Evolutionary conservation across 1,140 invertebrate genomes (phyloP), one percentile per base, ranked within the genome.

Genomic region (Coelopa frigida): DNA sequence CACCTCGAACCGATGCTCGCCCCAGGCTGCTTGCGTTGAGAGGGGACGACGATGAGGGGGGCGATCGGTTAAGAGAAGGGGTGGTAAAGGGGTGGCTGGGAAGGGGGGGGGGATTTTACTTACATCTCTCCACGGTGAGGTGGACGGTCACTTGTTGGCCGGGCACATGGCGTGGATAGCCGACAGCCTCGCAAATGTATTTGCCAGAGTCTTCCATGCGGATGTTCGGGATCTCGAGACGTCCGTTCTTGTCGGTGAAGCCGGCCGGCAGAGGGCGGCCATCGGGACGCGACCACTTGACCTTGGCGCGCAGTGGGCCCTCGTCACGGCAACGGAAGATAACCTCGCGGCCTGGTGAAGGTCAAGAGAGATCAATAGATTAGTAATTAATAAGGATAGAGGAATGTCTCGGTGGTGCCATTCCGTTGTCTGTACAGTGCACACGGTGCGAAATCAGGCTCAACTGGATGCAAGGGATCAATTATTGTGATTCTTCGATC

Each of bases 241-340:
- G 79, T 43, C 89, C 89, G 42, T 81, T 79, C 17, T 71, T 70
- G 57, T 90, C 85, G 12, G 71, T 73, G 14, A 81, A 81, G 17
- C 82, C 83, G 1, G 77, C 66, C 26, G 89, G 89, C 24, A 94
- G 58, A 1, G 82, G 77, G 21, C 75, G 66, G 23, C 82, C 81
- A 46, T 83, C 81, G 36, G 78, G 81, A 45, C 86, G 76, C 0
- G 74, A 57, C 89, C 89, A 93, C 22, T 75, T 75, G 12, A 94
- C 89, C 46, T 75, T 76, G 20, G 84, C 82, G 39, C 89, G 74
- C 14, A 79, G 61, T 0, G 76, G 75, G 44, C 91, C 85, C 73
- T 94, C 89, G 67, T 94, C 91, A 52, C 90, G 81, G 61, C 90
- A 94, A 72, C 88, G 85, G 74, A 93, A 89, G 7, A 92, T 89